These are phyloP conservation scores for Clarias batrachus DNA, from an alignment of 2,113 vertebrate species.

Conservation along the genomic window DNA sequence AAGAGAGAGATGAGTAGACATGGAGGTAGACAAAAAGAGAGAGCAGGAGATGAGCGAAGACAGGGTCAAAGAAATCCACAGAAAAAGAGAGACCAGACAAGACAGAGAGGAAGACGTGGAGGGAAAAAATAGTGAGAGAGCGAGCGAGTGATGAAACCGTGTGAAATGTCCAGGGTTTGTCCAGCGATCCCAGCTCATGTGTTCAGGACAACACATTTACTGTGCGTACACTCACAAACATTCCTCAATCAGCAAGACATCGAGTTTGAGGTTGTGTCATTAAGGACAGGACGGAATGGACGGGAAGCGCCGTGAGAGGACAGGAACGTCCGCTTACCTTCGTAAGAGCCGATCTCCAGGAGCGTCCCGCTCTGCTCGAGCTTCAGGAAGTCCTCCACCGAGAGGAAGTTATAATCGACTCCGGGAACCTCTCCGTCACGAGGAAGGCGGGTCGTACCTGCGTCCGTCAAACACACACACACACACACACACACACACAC, in stretches of 20 bases:
- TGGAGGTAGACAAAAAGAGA: conserved; percentile 25
- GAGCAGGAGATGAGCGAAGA: conserved; percentile 51
- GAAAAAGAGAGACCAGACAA: background rate
- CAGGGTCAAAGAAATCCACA: background rate
- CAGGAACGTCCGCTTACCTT: conserved; percentile 74
- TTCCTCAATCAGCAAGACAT: background rate
- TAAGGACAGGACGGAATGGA: background rate
- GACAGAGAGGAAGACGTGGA: too few species aligned
- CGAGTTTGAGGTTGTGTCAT: too few species aligned
- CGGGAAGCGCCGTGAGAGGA: background rate
- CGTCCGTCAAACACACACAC: conserved; percentile 41
- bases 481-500: too few species aligned
- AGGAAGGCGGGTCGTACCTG: conserved; percentile 94
- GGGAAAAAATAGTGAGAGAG: background rate
- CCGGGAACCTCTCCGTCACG: conserved; percentile 94
- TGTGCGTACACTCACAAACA: background rate
- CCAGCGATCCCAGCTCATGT: background rate
- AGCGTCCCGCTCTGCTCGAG: conserved; percentile 92
- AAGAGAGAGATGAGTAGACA: background rate
- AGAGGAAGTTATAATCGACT: conserved; percentile 96
- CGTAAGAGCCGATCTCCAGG: conserved; percentile 95
- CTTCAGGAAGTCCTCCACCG: conserved; percentile 89
- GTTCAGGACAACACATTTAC: background rate
- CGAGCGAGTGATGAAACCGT: background rate
- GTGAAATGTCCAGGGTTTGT: background rate